These are phyloP conservation scores for Coccyzus lansbergi DNA, from an alignment of 2,797 vertebrate genomes.

Conservation along the genomic window DNA sequence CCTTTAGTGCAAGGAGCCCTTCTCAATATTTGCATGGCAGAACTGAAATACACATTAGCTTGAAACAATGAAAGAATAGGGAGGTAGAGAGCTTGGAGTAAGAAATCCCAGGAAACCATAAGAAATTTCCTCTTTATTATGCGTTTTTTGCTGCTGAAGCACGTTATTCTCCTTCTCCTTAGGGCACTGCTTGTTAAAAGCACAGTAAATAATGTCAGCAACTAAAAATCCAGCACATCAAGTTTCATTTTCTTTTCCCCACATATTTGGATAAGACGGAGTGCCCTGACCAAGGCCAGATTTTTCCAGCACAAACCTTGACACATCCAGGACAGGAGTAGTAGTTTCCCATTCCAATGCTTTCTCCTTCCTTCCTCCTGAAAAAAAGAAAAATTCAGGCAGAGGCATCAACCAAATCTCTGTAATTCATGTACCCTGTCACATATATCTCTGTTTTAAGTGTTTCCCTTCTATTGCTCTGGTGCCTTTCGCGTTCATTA, in stretches of 20 bases:
- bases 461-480: neutral
- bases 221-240: neutral
- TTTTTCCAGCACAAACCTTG: neutral
- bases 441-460: neutral
- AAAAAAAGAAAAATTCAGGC: neutral
- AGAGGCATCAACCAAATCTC: neutral
- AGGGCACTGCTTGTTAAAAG: conserved; percentile 2
- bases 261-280: neutral
- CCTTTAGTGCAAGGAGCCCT: neutral
- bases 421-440: neutral
- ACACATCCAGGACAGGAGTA: neutral
- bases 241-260: neutral
- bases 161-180: conserved; percentile 40
- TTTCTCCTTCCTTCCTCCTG: neutral
- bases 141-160: conserved; percentile 37
- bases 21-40: conserved; percentile 2
- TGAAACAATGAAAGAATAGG: conserved; percentile 23
- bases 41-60: neutral
- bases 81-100: neutral
- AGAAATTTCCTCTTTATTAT: conserved; percentile 51
- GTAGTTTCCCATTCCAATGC: neutral
- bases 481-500: neutral
- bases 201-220: conserved; percentile 45
- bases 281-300: neutral
- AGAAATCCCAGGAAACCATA: conserved; percentile 26